Evolutionary conservation across 2,113 vertebrate species (phyloP).

Genomic region (Onychostoma macrolepis): DNA sequence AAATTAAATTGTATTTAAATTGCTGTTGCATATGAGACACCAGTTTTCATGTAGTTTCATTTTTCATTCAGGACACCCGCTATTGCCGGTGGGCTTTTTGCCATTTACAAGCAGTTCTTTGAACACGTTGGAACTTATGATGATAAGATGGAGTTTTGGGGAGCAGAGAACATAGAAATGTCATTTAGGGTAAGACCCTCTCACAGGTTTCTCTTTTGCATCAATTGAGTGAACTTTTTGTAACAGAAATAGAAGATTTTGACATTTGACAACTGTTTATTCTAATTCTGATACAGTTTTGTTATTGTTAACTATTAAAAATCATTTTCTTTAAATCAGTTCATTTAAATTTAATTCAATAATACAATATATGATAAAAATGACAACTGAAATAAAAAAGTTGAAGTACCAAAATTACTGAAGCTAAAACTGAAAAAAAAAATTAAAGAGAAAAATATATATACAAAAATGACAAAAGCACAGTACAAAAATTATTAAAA

Average conservation of each 20-base stretch:
- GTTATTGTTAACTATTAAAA: neutral
- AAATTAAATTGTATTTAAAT: neutral
- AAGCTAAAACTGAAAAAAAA: neutral
- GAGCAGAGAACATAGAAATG: conserved; percentile 89
- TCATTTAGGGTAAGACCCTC: conserved; percentile 82
- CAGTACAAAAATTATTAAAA: neutral
- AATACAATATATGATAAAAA: too few relatives aligned
- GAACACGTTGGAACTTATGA: conserved; percentile 86
- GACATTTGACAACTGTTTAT: neutral
- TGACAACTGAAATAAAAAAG: neutral
- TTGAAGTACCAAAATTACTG: neutral
- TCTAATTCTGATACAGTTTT: neutral
- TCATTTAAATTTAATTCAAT: too few relatives aligned
- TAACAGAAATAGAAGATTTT: neutral
- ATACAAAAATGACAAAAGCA: neutral
- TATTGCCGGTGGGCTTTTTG: conserved; percentile 86
- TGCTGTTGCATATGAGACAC: neutral
- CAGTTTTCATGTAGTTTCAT: neutral
- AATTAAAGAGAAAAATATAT: neutral
- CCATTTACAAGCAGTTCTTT: conserved; percentile 86
- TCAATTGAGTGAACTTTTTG: neutral
- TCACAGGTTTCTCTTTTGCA: neutral
- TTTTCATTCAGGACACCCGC: conserved; percentile 76
- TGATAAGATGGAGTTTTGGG: conserved; percentile 90
- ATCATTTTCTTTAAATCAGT: neutral